A percentile compares a stretch with the other conserved stretches of the same genome.
Evolutionary conservation across 2,888 invertebrate species (phyloP).

Genomic region (Trisateles emortualis): DNA sequence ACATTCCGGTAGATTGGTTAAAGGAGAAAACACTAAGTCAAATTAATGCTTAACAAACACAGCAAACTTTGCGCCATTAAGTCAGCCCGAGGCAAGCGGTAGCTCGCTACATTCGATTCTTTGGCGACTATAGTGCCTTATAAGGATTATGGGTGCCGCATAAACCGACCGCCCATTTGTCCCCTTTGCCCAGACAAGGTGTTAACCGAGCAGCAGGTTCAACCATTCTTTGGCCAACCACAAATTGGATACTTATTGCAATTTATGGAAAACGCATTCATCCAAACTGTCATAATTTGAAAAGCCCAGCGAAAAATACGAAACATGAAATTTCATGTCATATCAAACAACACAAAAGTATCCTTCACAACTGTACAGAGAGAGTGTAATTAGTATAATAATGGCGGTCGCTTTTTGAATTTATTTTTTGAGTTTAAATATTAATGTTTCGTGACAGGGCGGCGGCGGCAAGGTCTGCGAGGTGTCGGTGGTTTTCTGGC

Average conservation of each 20-base stretch:
- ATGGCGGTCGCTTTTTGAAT: constrained; percentile 70
- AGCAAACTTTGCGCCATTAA: constrained; percentile 27
- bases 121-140: constrained; percentile 62
- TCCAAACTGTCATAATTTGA: constrained; percentile 58
- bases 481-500: constrained; percentile 86
- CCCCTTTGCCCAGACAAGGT: constrained; percentile 72
- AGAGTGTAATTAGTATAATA: constrained; percentile 74
- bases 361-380: constrained; percentile 55
- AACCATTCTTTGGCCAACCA: constrained; percentile 60
- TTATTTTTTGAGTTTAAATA: constrained; percentile 77
- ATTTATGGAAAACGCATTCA: constrained; percentile 50
- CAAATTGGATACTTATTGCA: constrained; percentile 57
- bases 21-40: constrained; percentile 22
- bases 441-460: constrained; percentile 85
- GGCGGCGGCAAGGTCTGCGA: constrained; percentile 67
- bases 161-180: constrained; percentile 74
- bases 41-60: constrained; percentile 27
- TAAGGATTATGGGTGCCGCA: constrained; percentile 70
- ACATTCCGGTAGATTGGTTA: constrained; percentile 10
- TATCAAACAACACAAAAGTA: constrained; percentile 55
- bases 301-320: constrained; percentile 41
- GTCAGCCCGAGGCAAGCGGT: constrained; percentile 31
- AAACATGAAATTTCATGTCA: constrained; percentile 55
- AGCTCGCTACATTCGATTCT: constrained; percentile 56
- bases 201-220: constrained; percentile 66